phyloP scores from a whole-genome alignment of 2,888 invertebrate genomes.

The Rutpela maculata region DNA sequence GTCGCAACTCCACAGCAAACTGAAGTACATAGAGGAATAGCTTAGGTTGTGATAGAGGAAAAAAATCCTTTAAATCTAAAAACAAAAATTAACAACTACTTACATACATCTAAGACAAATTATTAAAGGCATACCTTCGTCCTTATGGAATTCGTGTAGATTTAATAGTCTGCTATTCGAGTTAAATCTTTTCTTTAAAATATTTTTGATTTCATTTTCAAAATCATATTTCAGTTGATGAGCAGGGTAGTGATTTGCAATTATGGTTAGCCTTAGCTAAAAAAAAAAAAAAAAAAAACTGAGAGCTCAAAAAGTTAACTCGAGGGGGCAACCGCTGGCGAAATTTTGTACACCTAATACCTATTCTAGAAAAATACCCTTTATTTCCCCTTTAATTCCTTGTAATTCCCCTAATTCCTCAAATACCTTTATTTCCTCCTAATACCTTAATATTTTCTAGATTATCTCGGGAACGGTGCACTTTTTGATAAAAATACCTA shows the following conservation, averaged over 20 bases:
- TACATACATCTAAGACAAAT: no score
- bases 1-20: slow-evolving; percentile 31
- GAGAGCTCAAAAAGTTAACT: background rate
- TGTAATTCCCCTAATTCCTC: no score
- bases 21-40: slow-evolving; percentile 43
- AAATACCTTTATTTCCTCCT: no score
- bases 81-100: no score
- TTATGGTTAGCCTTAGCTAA: slow-evolving; percentile 9
- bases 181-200: slow-evolving; percentile 42
- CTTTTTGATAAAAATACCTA: no score
- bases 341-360: no score
- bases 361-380: no score
- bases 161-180: slow-evolving; percentile 33
- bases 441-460: no score
- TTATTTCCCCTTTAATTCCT: no score
- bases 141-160: slow-evolving; percentile 47
- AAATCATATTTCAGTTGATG: slow-evolving; percentile 25
- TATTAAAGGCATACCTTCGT: slow-evolving; percentile 44
- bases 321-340: no score
- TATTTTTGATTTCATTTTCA: slow-evolving; percentile 40
- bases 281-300: background rate
- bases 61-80: slow-evolving; percentile 50
- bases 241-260: slow-evolving; percentile 7
- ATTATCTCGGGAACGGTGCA: no score
- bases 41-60: slow-evolving; percentile 46